Evolutionary conservation across 2,888 invertebrate genomes (phyloP), one percentile per base, ranked within the genome.

Genomic region (Rhamnusium bicolor): DNA sequence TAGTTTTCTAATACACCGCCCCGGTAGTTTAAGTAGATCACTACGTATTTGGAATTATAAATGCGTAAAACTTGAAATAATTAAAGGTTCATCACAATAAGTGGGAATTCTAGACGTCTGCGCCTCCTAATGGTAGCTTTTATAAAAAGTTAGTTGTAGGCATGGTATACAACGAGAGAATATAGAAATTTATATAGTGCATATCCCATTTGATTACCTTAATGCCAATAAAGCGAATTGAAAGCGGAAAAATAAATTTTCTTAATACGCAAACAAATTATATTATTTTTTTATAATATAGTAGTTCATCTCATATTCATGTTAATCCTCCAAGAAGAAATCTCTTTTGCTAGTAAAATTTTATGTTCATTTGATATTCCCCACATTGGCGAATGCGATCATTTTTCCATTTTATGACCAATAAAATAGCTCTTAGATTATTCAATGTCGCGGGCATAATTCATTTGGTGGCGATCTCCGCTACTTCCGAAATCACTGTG

Each of bases 361-460:
- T 63, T 27, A 51, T 21, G 49, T 29, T 51, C 51, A 63, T 63
- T 63, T 29, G 62, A 68, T 74, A 68, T 68, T 74, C 67, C 56
- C 61, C 63, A 54, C 54, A 70, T 63, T 66, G 66, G 46, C 65
- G 65, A 46, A 58, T 40, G 63, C 69, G 65, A 73, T 73, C 69
- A 73, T 73, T 69, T 69, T 54, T 40, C 51, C 67, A 21, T 71
- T 74, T 74, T 71, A 74, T 29, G 68, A 49, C 74, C 74, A 49
- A 74, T 74, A 74, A 74, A 74, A 74, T 68, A 58, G 49, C 72
- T 71, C 71, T 46, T 40, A 62, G 71, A 54, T 73, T 71, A 73
- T 73, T 74, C 56, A 71, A 68, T 69, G 71, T 56, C 54, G 63
- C 53, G 56, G 68, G 67, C 67, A 68, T 71, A 62, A 74, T 68